A percentile compares a stretch with the other conserved stretches of the same genome.
phyloP scores from a whole-genome alignment of 2,113 vertebrate genomes.

The Progne subis region DNA sequence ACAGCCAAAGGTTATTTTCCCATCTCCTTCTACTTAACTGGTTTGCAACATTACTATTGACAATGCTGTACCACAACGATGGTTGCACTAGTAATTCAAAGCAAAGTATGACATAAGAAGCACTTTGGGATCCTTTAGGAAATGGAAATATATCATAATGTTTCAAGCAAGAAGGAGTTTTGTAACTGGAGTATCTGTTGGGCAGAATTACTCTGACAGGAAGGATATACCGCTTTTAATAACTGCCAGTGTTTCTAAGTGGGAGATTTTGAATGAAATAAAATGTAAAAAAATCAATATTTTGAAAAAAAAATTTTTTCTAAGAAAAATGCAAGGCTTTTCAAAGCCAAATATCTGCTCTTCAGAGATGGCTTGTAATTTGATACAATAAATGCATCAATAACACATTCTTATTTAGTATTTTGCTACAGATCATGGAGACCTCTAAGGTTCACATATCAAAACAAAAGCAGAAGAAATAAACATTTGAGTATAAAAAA shows the following conservation, averaged over 20 bases:
- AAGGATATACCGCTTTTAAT: background rate
- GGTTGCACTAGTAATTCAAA: conserved; percentile 4
- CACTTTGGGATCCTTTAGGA: background rate
- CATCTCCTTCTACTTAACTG: background rate
- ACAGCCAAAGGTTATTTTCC: background rate
- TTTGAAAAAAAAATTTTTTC: background rate
- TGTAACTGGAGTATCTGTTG: background rate
- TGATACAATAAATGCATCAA: background rate
- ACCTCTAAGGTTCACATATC: background rate
- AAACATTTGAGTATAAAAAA: conserved; percentile 9
- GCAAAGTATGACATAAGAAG: background rate
- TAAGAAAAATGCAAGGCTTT: background rate
- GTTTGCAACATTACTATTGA: background rate
- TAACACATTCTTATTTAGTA: background rate
- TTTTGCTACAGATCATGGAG: background rate
- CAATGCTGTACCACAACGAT: background rate
- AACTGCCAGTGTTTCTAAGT: background rate
- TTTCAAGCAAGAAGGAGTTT: background rate
- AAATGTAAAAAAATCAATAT: background rate
- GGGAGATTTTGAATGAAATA: background rate
- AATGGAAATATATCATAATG: background rate
- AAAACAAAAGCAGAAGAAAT: conserved; percentile 27
- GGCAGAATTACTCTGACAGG: conserved; percentile 1
- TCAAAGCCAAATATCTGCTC: background rate
- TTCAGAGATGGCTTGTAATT: background rate